Percentiles rank a stretch among this genome's conserved stretches.
These are phyloP conservation scores for Heliothis virescens DNA, from an alignment of 1,140 invertebrate genomes.

Conservation along the genomic window DNA sequence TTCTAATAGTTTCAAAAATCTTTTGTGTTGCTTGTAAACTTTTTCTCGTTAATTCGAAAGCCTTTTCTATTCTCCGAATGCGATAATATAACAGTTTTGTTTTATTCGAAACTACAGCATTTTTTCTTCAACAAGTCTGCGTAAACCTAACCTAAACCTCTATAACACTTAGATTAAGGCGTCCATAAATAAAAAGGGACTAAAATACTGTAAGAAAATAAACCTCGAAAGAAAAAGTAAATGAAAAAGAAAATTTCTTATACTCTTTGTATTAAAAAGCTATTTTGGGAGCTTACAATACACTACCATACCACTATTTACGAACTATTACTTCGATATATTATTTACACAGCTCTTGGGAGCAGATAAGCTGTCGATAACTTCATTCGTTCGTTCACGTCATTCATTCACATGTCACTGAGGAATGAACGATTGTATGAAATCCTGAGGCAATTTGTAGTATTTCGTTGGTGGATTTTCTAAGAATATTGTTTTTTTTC, in stretches of 20 bases:
- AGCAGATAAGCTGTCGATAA: slow-evolving; percentile 18
- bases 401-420: slow-evolving; percentile 10
- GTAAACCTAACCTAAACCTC: no score
- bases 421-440: slow-evolving; percentile 15
- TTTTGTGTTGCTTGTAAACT: no score
- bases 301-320: not conserved
- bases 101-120: no score
- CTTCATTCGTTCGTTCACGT: slow-evolving; percentile 1
- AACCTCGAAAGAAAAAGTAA: not conserved
- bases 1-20: not conserved
- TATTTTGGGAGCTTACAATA: not conserved
- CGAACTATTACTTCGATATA: slow-evolving; percentile 10
- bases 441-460: not conserved
- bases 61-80: no score
- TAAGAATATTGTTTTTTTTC: not conserved
- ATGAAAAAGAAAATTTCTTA: not conserved
- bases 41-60: no score
- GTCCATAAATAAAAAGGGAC: no score
- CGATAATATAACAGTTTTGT: no score
- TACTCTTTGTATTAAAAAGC: not conserved
- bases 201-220: not conserved
- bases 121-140: no score
- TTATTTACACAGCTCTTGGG: not conserved
- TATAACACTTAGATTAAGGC: no score
- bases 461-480: not conserved